Base-by-base conservation (phyloP, 2,797 vertebrate genomes). In the Sphenodon punctatus region DNA sequence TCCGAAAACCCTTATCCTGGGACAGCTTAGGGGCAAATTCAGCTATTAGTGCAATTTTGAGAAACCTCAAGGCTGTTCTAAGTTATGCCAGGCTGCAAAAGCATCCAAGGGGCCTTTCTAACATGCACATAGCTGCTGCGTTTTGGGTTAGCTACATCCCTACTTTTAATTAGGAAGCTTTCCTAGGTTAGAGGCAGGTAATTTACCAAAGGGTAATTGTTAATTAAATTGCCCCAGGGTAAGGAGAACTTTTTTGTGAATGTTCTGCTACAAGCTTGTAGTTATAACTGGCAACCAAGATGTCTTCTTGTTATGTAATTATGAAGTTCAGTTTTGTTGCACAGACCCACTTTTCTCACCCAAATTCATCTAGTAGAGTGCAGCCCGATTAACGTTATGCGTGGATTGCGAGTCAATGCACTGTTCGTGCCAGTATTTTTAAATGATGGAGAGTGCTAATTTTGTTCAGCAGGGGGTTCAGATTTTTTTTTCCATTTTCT, bases 401-500 rank as follows among this genome's bases (percentile, higher is more conserved):
- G 59, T 13, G 16, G 41, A 17, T 23, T 58, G 30, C 17, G 15
- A 16, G 32, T 58, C 43, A 41, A 22, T 38, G n/a, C 38, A 25
- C n/a, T n/a, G 39, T 22, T 0, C 51, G 32, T 72, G 38, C 22
- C n/a, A 14, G 8, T 82, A 60, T n/a, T 68, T 72, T 80, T 56
- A 74, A 88, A 45, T 25, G 30, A 71, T 0, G 2, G 42, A 66
- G 67, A 75, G 13, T 67, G 49, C 38, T 56, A 30, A 56, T 73
- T 42, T 39, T 78, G 7, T 69, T 85, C 56, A 69, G 13, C 34
- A 2, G 10, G 10, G 46, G 4, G 7, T 81, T 81, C 79, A 74
- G 43, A 85, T 51, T 20, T 87, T 71, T 88, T 67, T 75, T 65
- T 76, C 49, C 30, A 53, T 87, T 90, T 89, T 78, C 61, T 85